phyloP scores from a whole-genome alignment of 2,113 vertebrate species.

The Thalassarche chlororhynchos region DNA sequence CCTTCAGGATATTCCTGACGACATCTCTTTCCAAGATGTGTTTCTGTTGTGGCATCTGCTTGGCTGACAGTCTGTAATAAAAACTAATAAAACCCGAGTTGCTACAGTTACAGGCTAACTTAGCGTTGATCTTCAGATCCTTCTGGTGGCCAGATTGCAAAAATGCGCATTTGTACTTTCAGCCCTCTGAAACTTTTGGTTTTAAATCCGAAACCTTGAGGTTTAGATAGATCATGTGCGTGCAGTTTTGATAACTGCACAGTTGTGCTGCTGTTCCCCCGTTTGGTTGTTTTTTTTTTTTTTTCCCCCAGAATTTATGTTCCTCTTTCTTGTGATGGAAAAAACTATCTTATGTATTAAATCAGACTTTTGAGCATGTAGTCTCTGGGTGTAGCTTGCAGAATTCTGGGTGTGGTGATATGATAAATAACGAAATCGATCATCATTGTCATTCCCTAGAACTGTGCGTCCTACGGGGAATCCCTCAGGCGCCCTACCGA shows the following conservation, averaged over 20 bases:
- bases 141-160: not conserved
- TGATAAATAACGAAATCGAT: not conserved
- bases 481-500: no score
- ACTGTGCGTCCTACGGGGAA: not conserved
- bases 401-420: not conserved
- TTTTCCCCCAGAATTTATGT: not conserved
- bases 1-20: not conserved
- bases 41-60: not conserved
- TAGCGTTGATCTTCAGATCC: not conserved
- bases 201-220: not conserved
- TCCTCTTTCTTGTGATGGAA: not conserved
- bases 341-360: rapidly evolving
- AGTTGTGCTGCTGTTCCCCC: not conserved
- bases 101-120: not conserved
- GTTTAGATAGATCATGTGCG: not conserved
- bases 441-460: not conserved
- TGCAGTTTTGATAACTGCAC: not conserved
- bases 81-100: not conserved
- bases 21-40: not conserved
- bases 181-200: not conserved
- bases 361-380: not conserved
- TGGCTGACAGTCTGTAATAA: not conserved
- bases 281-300: not conserved
- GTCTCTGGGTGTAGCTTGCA: not conserved
- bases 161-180: not conserved